phyloP scores from a whole-genome alignment of 2,797 vertebrate species.

The Halcyon leucocephala region DNA sequence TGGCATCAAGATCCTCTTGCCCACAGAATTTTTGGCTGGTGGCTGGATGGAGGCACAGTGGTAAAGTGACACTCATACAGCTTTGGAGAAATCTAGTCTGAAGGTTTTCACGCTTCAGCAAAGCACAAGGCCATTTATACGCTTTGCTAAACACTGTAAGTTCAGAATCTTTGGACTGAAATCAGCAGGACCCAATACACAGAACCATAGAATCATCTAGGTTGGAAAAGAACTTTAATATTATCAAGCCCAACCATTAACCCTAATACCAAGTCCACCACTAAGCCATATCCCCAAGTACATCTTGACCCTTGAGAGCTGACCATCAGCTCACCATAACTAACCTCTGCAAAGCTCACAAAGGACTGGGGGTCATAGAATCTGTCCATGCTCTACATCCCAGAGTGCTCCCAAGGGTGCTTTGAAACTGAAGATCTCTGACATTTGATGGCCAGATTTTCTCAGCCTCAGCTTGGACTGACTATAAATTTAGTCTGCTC shows the following conservation, averaged over 20 bases:
- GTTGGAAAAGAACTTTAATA: too few species aligned
- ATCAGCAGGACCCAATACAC: not conserved
- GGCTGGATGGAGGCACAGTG: not conserved
- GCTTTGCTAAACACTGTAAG: not conserved
- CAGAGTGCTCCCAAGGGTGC: not conserved
- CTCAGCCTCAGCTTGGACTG: not conserved
- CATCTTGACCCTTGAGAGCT: too few species aligned
- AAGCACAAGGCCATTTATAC: not conserved
- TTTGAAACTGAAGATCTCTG: not conserved
- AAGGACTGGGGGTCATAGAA: fast-evolving
- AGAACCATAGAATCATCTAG: too few species aligned
- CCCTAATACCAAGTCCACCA: too few species aligned
- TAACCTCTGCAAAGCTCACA: not conserved
- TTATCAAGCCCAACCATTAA: too few species aligned
- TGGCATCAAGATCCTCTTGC: not conserved
- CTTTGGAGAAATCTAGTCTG: not conserved
- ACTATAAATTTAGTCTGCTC: not conserved
- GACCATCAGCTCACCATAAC: not conserved
- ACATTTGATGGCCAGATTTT: not conserved
- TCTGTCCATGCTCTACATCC: not conserved
- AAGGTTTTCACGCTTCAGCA: not conserved
- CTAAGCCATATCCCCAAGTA: too few species aligned
- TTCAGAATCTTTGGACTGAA: not conserved
- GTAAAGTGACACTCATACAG: fast-evolving
- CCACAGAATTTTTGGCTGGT: not conserved